Evolutionary conservation across 2,888 invertebrate species (phyloP).

Genomic region (Oscheius sp.): DNA sequence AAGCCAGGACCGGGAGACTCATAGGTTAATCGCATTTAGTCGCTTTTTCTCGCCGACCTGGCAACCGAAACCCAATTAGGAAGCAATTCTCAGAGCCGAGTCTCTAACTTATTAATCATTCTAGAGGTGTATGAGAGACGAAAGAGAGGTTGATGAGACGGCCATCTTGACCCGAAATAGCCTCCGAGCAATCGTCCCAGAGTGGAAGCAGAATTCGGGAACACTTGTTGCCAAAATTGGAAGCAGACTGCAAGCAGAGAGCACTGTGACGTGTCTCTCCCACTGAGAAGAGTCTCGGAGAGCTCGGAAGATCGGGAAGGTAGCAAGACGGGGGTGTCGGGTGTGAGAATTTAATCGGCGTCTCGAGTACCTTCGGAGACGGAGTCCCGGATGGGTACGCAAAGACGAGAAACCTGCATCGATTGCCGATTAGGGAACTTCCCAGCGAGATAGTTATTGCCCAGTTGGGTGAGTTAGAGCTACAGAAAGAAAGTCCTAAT

Average conservation of each 20-base stretch:
- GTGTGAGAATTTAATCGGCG: conserved; percentile 27
- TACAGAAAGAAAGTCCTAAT: too few relatives aligned
- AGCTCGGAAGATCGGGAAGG: not conserved
- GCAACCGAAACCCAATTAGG: not conserved
- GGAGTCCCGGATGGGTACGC: conserved; percentile 7
- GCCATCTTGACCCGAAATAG: not conserved
- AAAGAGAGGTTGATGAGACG: conserved; percentile 3
- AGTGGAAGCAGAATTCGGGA: conserved; percentile 17
- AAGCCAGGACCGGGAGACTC: too few relatives aligned
- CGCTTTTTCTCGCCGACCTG: not conserved
- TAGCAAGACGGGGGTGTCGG: not conserved
- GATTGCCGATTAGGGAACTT: conserved; percentile 26
- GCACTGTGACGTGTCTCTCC: not conserved
- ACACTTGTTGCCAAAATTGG: conserved; percentile 29
- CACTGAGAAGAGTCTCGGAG: not conserved
- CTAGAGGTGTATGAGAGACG: not conserved
- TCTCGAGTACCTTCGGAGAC: conserved; percentile 30
- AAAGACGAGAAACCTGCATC: conserved; percentile 28
- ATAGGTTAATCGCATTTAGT: too few relatives aligned
- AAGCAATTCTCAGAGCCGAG: not conserved
- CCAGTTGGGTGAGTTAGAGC: not conserved
- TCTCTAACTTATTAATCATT: not conserved
- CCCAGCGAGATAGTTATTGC: not conserved
- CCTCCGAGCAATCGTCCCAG: not conserved
- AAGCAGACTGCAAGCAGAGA: not conserved